Conservation (phyloP, 2,888 invertebrate genomes). For the Sepiola atlantica region DNA sequence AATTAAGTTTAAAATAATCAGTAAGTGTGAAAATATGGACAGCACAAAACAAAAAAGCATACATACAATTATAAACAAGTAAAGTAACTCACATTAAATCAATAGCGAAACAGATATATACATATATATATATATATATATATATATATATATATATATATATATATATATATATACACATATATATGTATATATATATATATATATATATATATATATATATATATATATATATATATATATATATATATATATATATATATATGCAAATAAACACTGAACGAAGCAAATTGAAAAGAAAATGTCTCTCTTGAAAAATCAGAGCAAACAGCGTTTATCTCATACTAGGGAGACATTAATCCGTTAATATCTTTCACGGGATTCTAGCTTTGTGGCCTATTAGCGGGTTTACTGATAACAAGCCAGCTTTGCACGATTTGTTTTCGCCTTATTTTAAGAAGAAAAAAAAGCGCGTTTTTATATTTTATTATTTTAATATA, state of each 20-base stretch:
- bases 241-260: background rate
- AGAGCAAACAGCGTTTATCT: background rate
- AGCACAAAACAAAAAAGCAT: too few species aligned
- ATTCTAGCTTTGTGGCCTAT: constrained; percentile 32
- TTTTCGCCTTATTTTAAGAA: background rate
- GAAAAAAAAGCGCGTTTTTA: too few species aligned
- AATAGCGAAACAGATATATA: too few species aligned
- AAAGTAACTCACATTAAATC: too few species aligned
- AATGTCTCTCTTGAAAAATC: background rate
- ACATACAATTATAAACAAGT: too few species aligned
- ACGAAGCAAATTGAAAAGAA: background rate
- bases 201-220: too few species aligned
- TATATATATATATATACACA: background rate
- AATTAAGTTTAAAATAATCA: too few species aligned
- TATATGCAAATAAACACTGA: background rate
- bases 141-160: background rate
- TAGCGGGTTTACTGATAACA: background rate
- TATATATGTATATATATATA: too few species aligned
- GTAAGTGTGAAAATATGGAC: too few species aligned
- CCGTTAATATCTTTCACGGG: background rate
- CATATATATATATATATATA: too few species aligned
- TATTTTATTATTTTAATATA: too few species aligned
- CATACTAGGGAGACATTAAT: background rate
- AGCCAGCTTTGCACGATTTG: background rate
- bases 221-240: background rate